These are phyloP conservation scores for Tyrophagus putrescentiae DNA, from an alignment of 1,140 invertebrate genomes.

Conservation along the genomic window DNA sequence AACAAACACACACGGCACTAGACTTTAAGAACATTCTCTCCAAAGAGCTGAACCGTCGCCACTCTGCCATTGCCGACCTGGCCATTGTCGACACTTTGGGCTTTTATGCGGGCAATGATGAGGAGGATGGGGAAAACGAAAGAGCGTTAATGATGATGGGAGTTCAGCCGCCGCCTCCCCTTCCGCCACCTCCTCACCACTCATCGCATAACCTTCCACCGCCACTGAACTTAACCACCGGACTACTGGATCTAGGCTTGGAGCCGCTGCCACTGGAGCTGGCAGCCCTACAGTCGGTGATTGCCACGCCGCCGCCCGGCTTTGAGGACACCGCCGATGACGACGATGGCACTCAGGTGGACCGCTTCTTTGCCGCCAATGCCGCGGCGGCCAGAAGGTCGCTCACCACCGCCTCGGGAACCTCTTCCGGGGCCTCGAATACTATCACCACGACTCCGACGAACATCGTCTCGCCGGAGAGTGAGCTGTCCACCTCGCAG, in stretches of 20 bases:
- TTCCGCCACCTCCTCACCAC: not conserved
- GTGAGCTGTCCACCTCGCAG: constrained; percentile 1
- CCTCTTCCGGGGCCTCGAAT: not conserved
- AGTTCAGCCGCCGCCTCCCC: not conserved
- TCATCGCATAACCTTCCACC: not conserved
- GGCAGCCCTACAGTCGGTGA: not conserved
- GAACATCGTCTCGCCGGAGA: constrained; percentile 15
- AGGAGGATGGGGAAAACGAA: too few relatives aligned
- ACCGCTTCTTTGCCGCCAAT: not conserved
- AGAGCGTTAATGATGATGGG: not conserved
- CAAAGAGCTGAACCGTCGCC: not conserved
- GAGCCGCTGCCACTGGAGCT: not conserved
- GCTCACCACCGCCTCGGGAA: not conserved
- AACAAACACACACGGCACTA: not conserved
- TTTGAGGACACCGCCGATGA: constrained; percentile 13
- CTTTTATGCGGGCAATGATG: too few relatives aligned
- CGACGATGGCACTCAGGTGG: not conserved
- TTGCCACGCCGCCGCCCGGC: constrained; percentile 14
- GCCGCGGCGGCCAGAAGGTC: not conserved
- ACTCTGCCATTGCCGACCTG: constrained; percentile 18
- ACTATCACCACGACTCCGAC: not conserved
- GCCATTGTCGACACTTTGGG: constrained; percentile 1
- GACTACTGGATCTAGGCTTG: not conserved
- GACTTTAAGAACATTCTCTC: constrained; percentile 4
- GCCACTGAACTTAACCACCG: not conserved